Percentiles rank a stretch among this genome's conserved stretches.
Conservation (phyloP, 2,113 vertebrate species). For the Plestiodon gilberti region DNA sequence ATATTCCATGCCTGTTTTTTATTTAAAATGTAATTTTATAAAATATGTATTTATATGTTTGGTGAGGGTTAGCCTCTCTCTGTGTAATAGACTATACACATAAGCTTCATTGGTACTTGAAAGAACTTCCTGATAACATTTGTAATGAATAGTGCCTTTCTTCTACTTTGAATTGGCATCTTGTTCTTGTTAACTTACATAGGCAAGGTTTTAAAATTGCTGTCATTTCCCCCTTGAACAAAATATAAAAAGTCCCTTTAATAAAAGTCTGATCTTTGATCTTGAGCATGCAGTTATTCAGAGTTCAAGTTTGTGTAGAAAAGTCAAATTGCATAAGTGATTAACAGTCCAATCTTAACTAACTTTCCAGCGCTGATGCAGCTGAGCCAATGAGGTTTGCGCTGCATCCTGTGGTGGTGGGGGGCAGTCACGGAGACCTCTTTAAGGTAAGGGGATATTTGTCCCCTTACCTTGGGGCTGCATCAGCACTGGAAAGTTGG, state of each 20-base stretch:
- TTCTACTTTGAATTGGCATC: not conserved
- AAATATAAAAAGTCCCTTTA: not conserved
- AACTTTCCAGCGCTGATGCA: too few species aligned
- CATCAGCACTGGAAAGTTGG: not conserved
- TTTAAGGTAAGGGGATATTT: too few species aligned
- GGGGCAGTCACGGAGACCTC: too few species aligned
- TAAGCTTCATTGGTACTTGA: slow-evolving; percentile 23
- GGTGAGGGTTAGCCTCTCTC: not conserved
- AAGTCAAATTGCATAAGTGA: too few species aligned
- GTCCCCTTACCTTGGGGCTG: not conserved
- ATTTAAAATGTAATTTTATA: not conserved
- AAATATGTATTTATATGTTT: not conserved
- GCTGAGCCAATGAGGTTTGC: too few species aligned
- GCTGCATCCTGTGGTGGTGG: too few species aligned
- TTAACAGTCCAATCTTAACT: too few species aligned
- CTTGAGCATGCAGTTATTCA: not conserved
- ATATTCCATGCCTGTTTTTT: not conserved
- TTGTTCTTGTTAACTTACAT: slow-evolving; percentile 1
- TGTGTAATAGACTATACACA: not conserved
- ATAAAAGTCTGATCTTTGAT: not conserved
- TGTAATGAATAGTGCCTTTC: not conserved
- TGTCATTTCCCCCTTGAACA: not conserved
- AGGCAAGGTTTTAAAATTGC: not conserved
- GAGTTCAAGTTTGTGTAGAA: too few species aligned
- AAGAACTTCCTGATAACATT: not conserved